Conservation (phyloP, 2,113 vertebrate species). For the Gobio gobio region DNA sequence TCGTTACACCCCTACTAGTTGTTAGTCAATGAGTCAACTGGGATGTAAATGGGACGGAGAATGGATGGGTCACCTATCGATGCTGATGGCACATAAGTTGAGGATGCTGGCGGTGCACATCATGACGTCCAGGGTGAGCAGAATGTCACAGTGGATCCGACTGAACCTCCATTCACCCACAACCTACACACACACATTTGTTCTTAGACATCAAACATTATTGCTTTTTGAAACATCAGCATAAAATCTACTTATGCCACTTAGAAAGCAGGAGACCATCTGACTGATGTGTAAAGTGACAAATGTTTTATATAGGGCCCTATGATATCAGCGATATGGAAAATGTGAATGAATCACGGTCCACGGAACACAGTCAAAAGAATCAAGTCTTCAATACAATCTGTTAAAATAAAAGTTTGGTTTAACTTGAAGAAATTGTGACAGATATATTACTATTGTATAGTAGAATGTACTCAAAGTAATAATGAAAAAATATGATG, state of each 20-base stretch:
- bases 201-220: too few species aligned
- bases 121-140: conserved; percentile 80
- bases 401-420: too few species aligned
- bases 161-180: conserved; percentile 80
- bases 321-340: neutral
- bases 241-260: neutral
- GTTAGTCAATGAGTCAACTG: too few species aligned
- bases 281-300: neutral
- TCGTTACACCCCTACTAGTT: too few species aligned
- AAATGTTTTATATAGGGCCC: neutral
- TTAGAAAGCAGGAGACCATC: neutral
- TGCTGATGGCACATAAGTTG: conserved; percentile 82
- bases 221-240: neutral
- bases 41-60: neutral
- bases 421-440: neutral
- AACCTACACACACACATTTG: conserved; percentile 63
- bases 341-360: neutral
- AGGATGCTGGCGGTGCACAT: conserved; percentile 83
- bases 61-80: conserved; percentile 70
- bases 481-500: neutral
- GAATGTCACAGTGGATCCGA: conserved; percentile 78
- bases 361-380: neutral
- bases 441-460: neutral
- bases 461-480: neutral
- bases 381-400: neutral